phyloP scores from a whole-genome alignment of 2,113 vertebrate species.

The Serinus canaria region DNA sequence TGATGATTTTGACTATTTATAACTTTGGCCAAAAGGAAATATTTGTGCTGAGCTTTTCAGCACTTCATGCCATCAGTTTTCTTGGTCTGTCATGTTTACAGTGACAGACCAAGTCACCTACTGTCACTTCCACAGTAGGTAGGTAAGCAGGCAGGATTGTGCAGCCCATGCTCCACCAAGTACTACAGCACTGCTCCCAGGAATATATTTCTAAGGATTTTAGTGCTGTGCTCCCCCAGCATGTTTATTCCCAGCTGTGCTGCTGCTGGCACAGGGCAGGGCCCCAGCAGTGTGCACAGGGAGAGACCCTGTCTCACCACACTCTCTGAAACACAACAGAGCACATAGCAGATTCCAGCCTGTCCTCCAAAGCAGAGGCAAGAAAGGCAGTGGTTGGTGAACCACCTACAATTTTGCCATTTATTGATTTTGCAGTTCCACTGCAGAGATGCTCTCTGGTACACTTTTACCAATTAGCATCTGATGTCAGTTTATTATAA shows the following conservation, averaged over 20 bases:
- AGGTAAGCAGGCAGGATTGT: background rate
- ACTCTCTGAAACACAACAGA: background rate
- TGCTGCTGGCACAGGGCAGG: background rate
- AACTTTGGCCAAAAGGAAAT: background rate
- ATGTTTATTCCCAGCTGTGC: rapidly evolving
- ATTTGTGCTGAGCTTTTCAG: background rate
- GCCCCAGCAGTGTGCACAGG: rapidly evolving
- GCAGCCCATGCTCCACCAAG: background rate
- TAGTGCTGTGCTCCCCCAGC: background rate
- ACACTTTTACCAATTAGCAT: no score
- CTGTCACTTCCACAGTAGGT: background rate
- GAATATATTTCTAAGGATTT: background rate
- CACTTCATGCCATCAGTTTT: background rate
- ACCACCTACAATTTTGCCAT: background rate
- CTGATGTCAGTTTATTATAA: background rate
- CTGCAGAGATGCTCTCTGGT: no score
- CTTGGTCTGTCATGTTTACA: background rate
- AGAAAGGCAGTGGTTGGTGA: background rate
- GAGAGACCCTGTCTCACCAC: rapidly evolving
- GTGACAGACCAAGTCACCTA: no score
- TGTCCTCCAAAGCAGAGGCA: no score
- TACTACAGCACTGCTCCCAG: background rate
- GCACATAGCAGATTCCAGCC: background rate
- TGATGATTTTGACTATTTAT: background rate
- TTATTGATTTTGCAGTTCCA: background rate